Percentiles rank a stretch among this genome's conserved stretches.
phyloP scores from a whole-genome alignment of 2,113 vertebrate species.

The Tautogolabrus adspersus region DNA sequence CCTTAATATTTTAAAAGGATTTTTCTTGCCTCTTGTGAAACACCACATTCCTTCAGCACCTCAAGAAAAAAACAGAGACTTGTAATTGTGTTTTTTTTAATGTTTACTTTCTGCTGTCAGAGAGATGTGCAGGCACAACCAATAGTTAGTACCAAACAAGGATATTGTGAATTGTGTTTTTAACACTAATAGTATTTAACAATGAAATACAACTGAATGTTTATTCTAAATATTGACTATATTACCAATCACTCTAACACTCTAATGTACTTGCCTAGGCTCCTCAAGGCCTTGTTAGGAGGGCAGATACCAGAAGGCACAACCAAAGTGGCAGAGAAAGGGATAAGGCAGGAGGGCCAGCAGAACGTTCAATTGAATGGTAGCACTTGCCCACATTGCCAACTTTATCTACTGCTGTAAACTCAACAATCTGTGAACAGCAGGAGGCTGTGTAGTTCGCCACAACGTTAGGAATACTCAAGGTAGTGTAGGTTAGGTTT shows the following conservation, averaged over 20 bases:
- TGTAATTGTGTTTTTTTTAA: no score
- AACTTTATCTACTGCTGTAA: constrained; percentile 74
- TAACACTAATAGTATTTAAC: no score
- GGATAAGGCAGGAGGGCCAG: constrained; percentile 33
- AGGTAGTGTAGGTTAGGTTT: constrained; percentile 27
- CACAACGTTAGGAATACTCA: constrained; percentile 4
- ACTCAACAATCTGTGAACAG: constrained; percentile 75
- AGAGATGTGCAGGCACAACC: no score
- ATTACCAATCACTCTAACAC: neutral
- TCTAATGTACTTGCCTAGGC: neutral
- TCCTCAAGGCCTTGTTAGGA: constrained; percentile 13
- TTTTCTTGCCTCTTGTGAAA: no score
- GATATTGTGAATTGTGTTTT: no score
- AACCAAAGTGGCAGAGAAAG: constrained; percentile 65
- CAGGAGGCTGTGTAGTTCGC: constrained; percentile 75
- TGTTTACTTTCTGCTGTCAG: no score
- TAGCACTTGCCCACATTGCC: constrained; percentile 81
- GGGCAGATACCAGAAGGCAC: constrained; percentile 60
- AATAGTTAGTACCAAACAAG: no score
- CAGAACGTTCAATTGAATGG: constrained; percentile 59
- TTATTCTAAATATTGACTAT: neutral
- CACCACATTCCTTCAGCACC: no score
- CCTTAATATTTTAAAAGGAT: no score
- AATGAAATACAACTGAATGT: neutral
- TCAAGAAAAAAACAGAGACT: no score